Conservation (phyloP, 2,113 vertebrate species). For the Platanista minor region DNA sequence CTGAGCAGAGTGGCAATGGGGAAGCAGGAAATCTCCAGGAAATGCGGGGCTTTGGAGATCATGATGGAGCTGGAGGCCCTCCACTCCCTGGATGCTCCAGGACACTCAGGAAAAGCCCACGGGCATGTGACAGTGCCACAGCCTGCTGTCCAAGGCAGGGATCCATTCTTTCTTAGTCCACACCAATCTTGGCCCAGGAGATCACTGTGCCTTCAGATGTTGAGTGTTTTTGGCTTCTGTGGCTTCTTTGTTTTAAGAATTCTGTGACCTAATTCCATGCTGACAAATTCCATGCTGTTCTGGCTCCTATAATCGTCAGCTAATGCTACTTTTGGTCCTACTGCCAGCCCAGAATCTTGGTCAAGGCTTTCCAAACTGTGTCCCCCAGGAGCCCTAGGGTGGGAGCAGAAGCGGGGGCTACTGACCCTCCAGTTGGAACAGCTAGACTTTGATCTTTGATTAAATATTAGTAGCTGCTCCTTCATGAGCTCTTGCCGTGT, state of each 20-base stretch:
- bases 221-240: conserved; percentile 15
- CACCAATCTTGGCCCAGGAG: not conserved
- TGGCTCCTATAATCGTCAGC: not conserved
- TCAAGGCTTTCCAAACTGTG: conserved; percentile 23
- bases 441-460: not conserved
- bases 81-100: not conserved
- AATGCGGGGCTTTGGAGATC: not conserved
- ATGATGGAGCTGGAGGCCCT: not conserved
- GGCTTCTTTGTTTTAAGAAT: conserved; percentile 47
- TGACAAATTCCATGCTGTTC: conserved; percentile 25
- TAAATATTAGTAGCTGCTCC: not conserved
- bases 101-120: not conserved
- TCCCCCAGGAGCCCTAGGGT: not conserved
- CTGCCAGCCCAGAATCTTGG: conserved; percentile 32
- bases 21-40: not conserved
- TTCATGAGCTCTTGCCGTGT: too few species aligned
- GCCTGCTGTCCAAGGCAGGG: not conserved
- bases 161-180: not conserved
- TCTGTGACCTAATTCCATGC: conserved; percentile 66
- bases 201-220: not conserved
- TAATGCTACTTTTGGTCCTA: not conserved
- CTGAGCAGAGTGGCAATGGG: not conserved
- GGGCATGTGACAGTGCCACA: fast-evolving
- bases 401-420: not conserved
- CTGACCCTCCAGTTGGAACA: not conserved